Evolutionary conservation across 2,888 invertebrate genomes (phyloP).

Genomic region (Trissolcus brochymenae): DNA sequence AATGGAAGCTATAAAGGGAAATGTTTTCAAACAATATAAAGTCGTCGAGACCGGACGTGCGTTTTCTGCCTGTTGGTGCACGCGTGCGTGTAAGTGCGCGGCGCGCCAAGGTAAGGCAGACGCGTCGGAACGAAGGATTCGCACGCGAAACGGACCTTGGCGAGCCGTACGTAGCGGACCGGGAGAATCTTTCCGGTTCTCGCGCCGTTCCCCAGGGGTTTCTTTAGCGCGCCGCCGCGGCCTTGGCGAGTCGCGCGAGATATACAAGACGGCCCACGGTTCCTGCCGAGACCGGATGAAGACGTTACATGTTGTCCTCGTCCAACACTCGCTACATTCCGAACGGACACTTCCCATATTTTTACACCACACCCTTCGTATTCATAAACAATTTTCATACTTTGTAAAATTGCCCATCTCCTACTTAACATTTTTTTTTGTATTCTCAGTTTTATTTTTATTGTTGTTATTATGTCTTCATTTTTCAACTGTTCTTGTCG

Average conservation of each 20-base stretch:
- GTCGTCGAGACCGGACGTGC: constrained; percentile 68
- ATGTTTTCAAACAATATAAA: constrained; percentile 69
- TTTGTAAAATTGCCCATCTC: too few relatives aligned
- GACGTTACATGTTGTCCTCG: constrained; percentile 49
- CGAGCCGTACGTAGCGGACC: constrained; percentile 75
- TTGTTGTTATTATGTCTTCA: too few relatives aligned
- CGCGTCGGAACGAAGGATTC: constrained; percentile 50
- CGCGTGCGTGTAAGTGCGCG: constrained; percentile 50
- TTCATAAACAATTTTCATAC: constrained; percentile 1
- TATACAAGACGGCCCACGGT: constrained; percentile 63
- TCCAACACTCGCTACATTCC: constrained; percentile 39
- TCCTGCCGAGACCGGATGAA: constrained; percentile 62
- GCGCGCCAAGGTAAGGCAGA: constrained; percentile 46
- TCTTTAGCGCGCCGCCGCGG: constrained; percentile 62
- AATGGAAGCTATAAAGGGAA: constrained; percentile 70
- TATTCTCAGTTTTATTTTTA: too few relatives aligned
- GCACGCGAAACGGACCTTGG: constrained; percentile 66
- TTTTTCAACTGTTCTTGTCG: too few relatives aligned
- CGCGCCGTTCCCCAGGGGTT: constrained; percentile 60
- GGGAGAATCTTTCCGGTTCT: constrained; percentile 76
- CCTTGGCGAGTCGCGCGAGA: constrained; percentile 67
- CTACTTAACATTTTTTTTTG: too few relatives aligned
- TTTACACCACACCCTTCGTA: constrained; percentile 7
- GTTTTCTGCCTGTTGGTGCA: constrained; percentile 44
- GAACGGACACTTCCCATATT: constrained; percentile 30